These are phyloP conservation scores for Drosophila merina DNA, from an alignment of 2,888 invertebrate species.

Conservation along the genomic window DNA sequence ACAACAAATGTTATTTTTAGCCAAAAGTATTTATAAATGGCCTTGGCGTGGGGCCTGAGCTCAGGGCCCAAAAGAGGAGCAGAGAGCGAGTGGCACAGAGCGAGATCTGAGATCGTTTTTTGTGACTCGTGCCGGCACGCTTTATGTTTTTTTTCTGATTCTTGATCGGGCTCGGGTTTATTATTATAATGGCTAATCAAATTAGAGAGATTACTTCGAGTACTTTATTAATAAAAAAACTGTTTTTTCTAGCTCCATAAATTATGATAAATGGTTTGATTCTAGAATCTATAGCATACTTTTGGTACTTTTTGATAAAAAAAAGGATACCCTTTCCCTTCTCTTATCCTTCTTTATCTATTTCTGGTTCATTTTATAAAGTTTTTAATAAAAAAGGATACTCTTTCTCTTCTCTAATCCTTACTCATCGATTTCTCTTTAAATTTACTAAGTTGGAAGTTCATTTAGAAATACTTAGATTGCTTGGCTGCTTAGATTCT, in stretches of 20 bases:
- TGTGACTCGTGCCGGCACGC: background rate
- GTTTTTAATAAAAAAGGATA: no score
- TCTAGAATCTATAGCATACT: background rate
- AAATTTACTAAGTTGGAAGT: no score
- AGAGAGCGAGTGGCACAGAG: no score
- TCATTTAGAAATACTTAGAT: no score
- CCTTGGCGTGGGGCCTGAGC: constrained; percentile 61
- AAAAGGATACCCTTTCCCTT: no score
- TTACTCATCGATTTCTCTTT: no score
- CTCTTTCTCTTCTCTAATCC: no score
- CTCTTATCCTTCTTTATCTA: no score
- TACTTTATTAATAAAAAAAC: background rate
- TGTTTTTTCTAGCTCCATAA: background rate
- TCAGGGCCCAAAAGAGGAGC: constrained; percentile 9
- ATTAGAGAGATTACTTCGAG: background rate
- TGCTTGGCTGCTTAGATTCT: no score
- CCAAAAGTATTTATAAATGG: constrained; percentile 78
- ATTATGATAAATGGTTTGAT: background rate
- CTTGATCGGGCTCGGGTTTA: background rate
- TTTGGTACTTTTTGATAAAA: no score
- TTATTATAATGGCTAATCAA: background rate
- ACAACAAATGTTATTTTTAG: constrained; percentile 74
- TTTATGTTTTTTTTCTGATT: background rate
- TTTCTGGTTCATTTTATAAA: no score
- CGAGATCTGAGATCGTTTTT: constrained; percentile 8